phyloP scores from a whole-genome alignment of 2,797 vertebrate species.

The Crypturellus tataupa region DNA sequence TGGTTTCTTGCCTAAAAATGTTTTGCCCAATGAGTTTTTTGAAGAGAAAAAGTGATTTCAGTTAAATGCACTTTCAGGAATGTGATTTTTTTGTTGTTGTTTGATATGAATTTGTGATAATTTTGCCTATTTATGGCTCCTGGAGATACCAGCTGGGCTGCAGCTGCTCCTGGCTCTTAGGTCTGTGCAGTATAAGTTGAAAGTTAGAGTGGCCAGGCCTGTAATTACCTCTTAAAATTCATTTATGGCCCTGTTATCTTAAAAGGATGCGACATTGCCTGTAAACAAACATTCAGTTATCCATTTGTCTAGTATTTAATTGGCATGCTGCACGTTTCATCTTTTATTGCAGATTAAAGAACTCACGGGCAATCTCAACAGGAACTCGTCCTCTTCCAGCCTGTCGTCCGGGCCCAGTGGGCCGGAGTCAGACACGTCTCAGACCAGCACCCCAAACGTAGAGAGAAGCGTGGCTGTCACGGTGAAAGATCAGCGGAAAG shows the following conservation, averaged over 20 bases:
- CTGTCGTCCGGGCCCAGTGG: slow-evolving; percentile 92
- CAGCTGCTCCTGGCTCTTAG: background rate
- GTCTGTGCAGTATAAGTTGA: background rate
- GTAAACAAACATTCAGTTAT: background rate
- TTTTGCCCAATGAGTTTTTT: background rate
- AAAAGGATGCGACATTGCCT: background rate
- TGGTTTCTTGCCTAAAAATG: background rate
- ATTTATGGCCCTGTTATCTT: background rate
- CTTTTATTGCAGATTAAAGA: slow-evolving; percentile 91
- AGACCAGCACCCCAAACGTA: slow-evolving; percentile 86
- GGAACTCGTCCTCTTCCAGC: slow-evolving; percentile 91
- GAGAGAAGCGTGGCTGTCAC: slow-evolving; percentile 82
- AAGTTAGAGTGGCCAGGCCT: background rate
- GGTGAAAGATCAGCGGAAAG: slow-evolving; percentile 89
- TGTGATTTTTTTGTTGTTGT: background rate
- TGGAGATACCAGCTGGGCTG: background rate
- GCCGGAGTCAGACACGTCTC: slow-evolving; percentile 90
- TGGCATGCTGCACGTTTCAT: background rate
- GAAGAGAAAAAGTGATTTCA: background rate
- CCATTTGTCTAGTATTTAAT: background rate
- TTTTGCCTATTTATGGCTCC: background rate
- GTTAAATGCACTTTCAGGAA: background rate
- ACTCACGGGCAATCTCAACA: slow-evolving; percentile 94
- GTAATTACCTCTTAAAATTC: slow-evolving; percentile 31
- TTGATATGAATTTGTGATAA: background rate